Base-by-base conservation (phyloP, 1,140 invertebrate species). In the Phortica variegata region DNA sequence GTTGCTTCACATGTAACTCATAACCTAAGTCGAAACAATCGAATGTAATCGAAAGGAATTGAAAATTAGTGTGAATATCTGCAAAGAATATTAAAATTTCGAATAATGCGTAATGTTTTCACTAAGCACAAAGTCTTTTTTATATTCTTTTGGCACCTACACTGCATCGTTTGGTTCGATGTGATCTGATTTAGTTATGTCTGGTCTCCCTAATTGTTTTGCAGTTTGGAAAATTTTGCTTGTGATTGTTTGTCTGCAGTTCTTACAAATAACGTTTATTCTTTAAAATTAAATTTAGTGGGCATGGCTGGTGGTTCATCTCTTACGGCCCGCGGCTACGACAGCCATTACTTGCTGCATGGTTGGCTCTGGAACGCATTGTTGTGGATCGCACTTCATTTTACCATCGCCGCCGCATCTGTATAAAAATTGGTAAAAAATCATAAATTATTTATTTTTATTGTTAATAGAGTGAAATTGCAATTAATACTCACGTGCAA, bases 381-480 rank as follows among this genome's bases (percentile, higher is more conserved):
- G 82, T 76, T 86, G 86, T 34, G 93, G 92, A 77, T 95, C 89
- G 77, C 93, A 95, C 77, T 93, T 87, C 91, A 95, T 94, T 77
- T 92, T 88, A 59, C 91, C 91, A 75, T 91, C 85, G 36, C 85
- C 83, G 60, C 89, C 91, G 78, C 91, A 93, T 77, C 91, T 93
- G 15, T 15, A 13, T 9, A 34, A 46, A 19, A 72, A 69, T 15
- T 8, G 10, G 10, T 13, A 10, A 5, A 21, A 1, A 15, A 20
- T 19, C 5, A 37, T 17, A 10, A 3, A 29, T 41, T 19, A 33
- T n/a, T 38, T 42, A 17, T 10, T 9, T 34, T 12, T n/a, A n/a
- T 1, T 42, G 13, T 23, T 3, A 13, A 19, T 4, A 7, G 8
- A 12, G 13, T n/a, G 19, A 8, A 10, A 20, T 9, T 17, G n/a